These are phyloP conservation scores for Hermaeophaga mercurialis DNA, from an alignment of 2,888 invertebrate genomes.

Conservation along the genomic window DNA sequence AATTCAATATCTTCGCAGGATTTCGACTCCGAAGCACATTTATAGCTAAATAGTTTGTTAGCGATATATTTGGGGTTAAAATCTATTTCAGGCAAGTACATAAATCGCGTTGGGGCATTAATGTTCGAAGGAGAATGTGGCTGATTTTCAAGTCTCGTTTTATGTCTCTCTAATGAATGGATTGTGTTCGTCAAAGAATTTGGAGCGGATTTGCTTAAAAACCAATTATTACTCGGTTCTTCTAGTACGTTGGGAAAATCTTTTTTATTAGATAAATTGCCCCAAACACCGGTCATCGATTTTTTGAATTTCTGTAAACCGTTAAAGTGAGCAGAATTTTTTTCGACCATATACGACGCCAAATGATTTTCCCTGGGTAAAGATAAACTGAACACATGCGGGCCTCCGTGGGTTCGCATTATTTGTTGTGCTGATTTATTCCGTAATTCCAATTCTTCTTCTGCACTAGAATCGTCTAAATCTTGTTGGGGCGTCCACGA, in stretches of 20 bases:
- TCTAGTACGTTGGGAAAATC: slow-evolving; percentile 42
- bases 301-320: slow-evolving; percentile 69
- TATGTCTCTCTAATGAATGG: slow-evolving; percentile 50
- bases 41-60: slow-evolving; percentile 10
- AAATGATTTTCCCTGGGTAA: slow-evolving; percentile 70
- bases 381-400: slow-evolving; percentile 76
- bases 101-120: slow-evolving; percentile 62
- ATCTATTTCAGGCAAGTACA: slow-evolving; percentile 71
- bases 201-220: slow-evolving; percentile 79
- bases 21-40: slow-evolving; percentile 53
- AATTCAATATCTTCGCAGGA: slow-evolving; percentile 59
- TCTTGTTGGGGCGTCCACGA: slow-evolving; percentile 89
- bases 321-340: slow-evolving; percentile 43
- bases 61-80: slow-evolving; percentile 25
- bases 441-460: slow-evolving; percentile 48
- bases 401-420: slow-evolving; percentile 41
- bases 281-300: slow-evolving; percentile 67
- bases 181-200: slow-evolving; percentile 73
- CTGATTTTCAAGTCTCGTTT: slow-evolving; percentile 38
- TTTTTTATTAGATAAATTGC: slow-evolving; percentile 44
- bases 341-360: slow-evolving; percentile 55
- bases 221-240: slow-evolving; percentile 73
- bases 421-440: slow-evolving; percentile 31
- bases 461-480: slow-evolving; percentile 60
- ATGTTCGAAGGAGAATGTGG: slow-evolving; percentile 45